Percentiles rank a stretch among this genome's conserved stretches.
These are phyloP conservation scores for Pan troglodytes DNA, from an alignment of 2,113 vertebrate genomes.

Conservation along the genomic window NHGRI_mPanTro3-v2.1_pri NC_072417.2:20315501-20316000, in stretches of 20 bases:
- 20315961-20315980: not conserved
- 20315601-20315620: not conserved
- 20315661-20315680: not conserved
- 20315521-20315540: not conserved
- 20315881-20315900: not conserved
- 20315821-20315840: not conserved
- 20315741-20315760: not conserved
- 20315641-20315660: not conserved
- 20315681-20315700: slow-evolving; percentile 42
- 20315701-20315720: slow-evolving; percentile 28
- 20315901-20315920: not conserved
- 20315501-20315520: not conserved
- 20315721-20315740: not conserved
- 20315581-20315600: not conserved
- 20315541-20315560: not conserved
- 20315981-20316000: not conserved
- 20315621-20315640: not conserved
- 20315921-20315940: not conserved
- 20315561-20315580: not conserved
- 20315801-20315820: not conserved
- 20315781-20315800: not conserved
- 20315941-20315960: not conserved
- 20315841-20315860: not conserved
- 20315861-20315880: not conserved
- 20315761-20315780: not conserved